Percentiles rank a stretch among this genome's conserved stretches.
Conservation (phyloP, 1,140 invertebrate species). For the Aphis craccivora region DNA sequence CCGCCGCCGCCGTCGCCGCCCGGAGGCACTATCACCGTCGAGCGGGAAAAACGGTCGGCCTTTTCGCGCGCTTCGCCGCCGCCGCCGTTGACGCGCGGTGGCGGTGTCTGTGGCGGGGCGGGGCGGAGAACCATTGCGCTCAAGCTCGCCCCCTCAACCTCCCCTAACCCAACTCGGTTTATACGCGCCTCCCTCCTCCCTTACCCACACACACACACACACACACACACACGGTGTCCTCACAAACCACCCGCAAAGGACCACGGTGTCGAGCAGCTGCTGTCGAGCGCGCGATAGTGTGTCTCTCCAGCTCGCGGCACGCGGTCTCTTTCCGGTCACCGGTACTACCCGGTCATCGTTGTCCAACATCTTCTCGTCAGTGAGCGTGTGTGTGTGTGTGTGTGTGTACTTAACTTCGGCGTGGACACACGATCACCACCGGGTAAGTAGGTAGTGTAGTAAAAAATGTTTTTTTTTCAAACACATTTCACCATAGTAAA, state of each 20-base stretch:
- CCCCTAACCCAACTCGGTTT: not conserved
- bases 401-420: not conserved
- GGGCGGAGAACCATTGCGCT: not conserved
- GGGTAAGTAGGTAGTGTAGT: not conserved
- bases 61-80: not conserved
- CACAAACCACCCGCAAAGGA: not conserved
- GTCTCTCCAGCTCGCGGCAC: conserved; percentile 3
- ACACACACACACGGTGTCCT: too few species aligned
- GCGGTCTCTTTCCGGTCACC: conserved; percentile 15
- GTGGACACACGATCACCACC: not conserved
- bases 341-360: not conserved
- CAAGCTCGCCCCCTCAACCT: not conserved
- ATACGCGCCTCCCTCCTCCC: not conserved
- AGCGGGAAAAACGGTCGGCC: conserved; percentile 42
- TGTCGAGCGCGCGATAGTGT: conserved; percentile 50
- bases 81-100: not conserved
- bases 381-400: not conserved
- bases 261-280: not conserved
- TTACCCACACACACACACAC: too few species aligned
- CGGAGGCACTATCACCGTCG: not conserved
- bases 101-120: too few species aligned
- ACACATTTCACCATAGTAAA: not conserved
- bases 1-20: not conserved
- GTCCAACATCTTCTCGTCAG: not conserved
- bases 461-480: not conserved